Evolutionary conservation across 2,113 vertebrate genomes (phyloP), one percentile per base, ranked within the genome.

Genomic region (Guaruba guarouba): DNA sequence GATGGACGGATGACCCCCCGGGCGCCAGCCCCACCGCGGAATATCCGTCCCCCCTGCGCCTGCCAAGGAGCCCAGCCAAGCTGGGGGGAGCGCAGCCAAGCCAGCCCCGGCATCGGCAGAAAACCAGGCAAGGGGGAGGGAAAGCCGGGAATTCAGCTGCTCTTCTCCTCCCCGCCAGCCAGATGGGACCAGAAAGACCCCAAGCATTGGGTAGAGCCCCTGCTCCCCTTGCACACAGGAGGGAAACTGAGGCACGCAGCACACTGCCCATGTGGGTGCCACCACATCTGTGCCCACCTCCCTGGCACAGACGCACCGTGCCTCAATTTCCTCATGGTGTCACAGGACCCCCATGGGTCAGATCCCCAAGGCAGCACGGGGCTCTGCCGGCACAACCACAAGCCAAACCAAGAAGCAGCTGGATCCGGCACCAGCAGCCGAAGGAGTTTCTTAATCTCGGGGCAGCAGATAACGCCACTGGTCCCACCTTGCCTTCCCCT

Each of bases 231-330:
- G 6, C 43, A 23, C 24, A 8, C 28, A 9, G 19, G 16, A 49
- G 67, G 76, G 70, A 82, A 90, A 86, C 59, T 27, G 77, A 77
- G 39, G 77, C 76, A 82, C 29, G 0, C 35, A 24, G 61, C 3
- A 10, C 6, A n/a, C 4, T 6, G 7, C 18, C 6, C 12, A 22
- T 3, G 27, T 2, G 44, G 77, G 46, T 6, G 82, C 59, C 43
- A 48, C 61, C 49, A 41, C 61, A 61, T 37, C 66, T 17, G 11
- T 0, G 27, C 6, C 28, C 7, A 25, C 59, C n/a, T 37, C 48
- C 31, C 17, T 1, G 7, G 49, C 33, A 14, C 3, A 2, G 39
- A 29, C 1, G 5, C 13, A 1, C 17, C 3, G 4, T 68, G 82
- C 90, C 83, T 82, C 75, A 69, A 55, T 78, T 91, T 82, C 83